Evolutionary conservation across 2,888 invertebrate genomes (phyloP), one percentile per base, ranked within the genome.

Genomic region (Tryphoninae sp.): DNA sequence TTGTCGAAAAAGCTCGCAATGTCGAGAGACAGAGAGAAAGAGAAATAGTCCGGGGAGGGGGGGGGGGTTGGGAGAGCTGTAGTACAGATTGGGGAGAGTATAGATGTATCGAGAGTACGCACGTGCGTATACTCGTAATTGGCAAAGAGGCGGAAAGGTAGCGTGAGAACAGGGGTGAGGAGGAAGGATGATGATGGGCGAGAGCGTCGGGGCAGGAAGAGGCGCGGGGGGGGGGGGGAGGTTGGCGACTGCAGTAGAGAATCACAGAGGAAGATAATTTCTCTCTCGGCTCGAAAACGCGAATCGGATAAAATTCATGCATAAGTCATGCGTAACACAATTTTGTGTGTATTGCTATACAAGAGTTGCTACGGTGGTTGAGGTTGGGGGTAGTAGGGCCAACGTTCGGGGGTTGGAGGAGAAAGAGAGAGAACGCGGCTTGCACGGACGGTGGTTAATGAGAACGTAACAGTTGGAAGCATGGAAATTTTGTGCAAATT

Each of bases 291-390:
- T 51, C 19, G 74, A 74, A 65, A 72, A 64, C 33, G 53, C 55
- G 67, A 75, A 72, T 68, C 77, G 73, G 73, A 81, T 77, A 73
- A 81, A 81, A 77, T 77, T 77, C 73, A 80, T 77, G 67, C 73
- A 77, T 64, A 77, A 77, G 77, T 81, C 68, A 79, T 55, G 78
- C 68, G 75, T 77, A 42, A 77, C 55, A 77, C 64, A 72, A 69
- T 77, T 73, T 51, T 55, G 51, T 19, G 19, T 55, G 16, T 19
- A 55, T 55, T 45, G 16, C 19, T 19, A 55, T 55, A 55, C 16
- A 51, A 51, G 33, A 33, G 33, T 33, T 33, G 33, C 33, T 33
- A 4, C 33, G 33, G 33, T 33, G 33, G 33, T 33, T 6, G 33
- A 33, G 33, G 33, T 33, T 33, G 33, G 33, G 3, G 19, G 3